Conservation (phyloP, 2,888 invertebrate species). For the Sclerodermus sp. region DNA sequence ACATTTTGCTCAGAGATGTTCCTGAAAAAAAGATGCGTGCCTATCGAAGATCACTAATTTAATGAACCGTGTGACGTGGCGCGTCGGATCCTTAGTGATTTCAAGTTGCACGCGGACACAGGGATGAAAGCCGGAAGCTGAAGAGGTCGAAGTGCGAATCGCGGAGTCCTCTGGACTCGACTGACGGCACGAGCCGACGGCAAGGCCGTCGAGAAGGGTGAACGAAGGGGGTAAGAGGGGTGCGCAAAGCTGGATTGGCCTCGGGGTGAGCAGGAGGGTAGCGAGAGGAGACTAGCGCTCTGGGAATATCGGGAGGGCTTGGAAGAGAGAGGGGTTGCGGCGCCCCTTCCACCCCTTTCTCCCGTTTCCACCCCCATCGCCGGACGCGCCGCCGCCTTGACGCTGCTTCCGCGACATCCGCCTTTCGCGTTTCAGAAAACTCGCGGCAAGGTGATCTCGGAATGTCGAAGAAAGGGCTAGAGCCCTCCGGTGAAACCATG, state of each 20-base stretch:
- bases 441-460: conserved; percentile 5
- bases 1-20: too few relatives aligned
- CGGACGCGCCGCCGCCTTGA: conserved; percentile 41
- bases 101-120: too few relatives aligned
- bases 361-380: not conserved
- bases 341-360: too few relatives aligned
- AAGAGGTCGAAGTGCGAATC: conserved; percentile 24
- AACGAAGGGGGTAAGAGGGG: conserved; percentile 22
- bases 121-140: too few relatives aligned
- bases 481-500: too few relatives aligned
- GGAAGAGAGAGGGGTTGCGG: conserved; percentile 1
- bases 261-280: conserved; percentile 1
- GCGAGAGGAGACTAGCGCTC: conserved; percentile 4
- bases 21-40: too few relatives aligned
- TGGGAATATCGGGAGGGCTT: not conserved
- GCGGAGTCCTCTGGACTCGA: conserved; percentile 43
- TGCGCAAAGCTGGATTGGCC: conserved; percentile 18
- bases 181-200: conserved; percentile 32
- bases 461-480: conserved; percentile 21
- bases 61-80: too few relatives aligned
- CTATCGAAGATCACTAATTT: too few relatives aligned
- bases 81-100: too few relatives aligned
- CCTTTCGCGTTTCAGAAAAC: conserved; percentile 16
- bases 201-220: conserved; percentile 28
- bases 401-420: conserved; percentile 27